phyloP scores from a whole-genome alignment of 37 sponge, comb jelly and placozoan genomes.

The Geodia barretti region DNA sequence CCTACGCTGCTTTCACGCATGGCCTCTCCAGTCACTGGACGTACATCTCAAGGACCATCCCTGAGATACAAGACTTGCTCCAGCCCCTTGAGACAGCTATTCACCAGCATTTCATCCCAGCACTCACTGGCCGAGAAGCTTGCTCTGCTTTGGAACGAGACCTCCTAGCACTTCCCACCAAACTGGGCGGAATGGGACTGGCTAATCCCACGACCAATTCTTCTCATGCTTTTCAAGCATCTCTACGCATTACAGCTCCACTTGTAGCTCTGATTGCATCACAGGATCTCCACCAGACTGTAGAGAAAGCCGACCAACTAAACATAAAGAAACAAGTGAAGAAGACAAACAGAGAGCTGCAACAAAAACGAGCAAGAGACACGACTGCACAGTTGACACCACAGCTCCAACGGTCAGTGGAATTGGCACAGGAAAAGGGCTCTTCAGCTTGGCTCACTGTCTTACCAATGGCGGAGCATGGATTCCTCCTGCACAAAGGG shows the following conservation, averaged over 20 bases:
- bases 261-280: neutral
- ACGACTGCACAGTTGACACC: neutral
- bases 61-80: slow-evolving; percentile 21
- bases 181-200: neutral
- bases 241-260: neutral
- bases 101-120: slow-evolving; percentile 2
- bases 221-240: neutral
- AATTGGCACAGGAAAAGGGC: slow-evolving; percentile 1
- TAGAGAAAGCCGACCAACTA: neutral
- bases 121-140: neutral
- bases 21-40: slow-evolving; percentile 20
- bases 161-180: neutral
- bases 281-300: neutral
- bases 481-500: slow-evolving; percentile 19
- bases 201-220: neutral
- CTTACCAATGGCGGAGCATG: slow-evolving; percentile 14
- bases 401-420: neutral
- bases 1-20: slow-evolving; percentile 12
- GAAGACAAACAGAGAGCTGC: neutral
- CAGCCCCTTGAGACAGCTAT: slow-evolving; percentile 39
- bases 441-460: slow-evolving; percentile 13
- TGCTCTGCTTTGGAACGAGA: neutral
- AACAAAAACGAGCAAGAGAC: neutral
- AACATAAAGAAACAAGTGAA: neutral
- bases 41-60: slow-evolving; percentile 19